A percentile compares a stretch with the other conserved stretches of the same genome.
Evolutionary conservation across 2,113 vertebrate species (phyloP).

Genomic region (Mohoua ochrocephala): DNA sequence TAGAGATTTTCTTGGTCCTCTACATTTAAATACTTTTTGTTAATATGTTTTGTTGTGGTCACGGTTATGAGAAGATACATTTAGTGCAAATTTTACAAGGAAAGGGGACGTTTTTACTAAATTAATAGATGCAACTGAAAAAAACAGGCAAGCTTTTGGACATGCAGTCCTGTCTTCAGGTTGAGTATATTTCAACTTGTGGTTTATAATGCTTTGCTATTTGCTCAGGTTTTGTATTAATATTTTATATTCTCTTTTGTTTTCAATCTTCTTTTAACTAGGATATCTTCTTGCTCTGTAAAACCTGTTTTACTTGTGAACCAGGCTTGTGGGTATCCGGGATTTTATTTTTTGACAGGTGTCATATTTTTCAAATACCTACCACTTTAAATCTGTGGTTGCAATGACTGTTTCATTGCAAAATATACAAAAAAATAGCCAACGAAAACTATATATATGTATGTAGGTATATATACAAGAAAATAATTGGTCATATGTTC

Average conservation of each 20-base stretch:
- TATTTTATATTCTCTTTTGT: neutral
- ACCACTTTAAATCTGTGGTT: neutral
- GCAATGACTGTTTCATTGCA: neutral
- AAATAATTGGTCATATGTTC: neutral
- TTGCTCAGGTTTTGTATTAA: neutral
- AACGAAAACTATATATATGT: neutral
- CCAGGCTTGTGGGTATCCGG: neutral
- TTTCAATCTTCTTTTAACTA: neutral
- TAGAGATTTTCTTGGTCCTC: neutral
- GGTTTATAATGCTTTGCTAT: neutral
- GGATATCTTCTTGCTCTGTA: neutral
- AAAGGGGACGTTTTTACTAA: neutral
- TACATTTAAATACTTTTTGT: neutral
- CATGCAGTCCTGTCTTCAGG: neutral
- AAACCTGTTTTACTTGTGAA: neutral
- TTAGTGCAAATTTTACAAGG: neutral
- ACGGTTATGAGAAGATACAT: neutral
- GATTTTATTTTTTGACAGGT: neutral
- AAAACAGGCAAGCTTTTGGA: neutral
- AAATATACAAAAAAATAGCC: neutral
- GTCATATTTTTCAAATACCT: neutral
- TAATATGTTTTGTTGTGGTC: neutral
- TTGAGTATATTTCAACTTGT: neutral
- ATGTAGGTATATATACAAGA: accelerated
- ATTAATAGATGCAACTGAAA: neutral